These are phyloP conservation scores for Tuberolachnus salignus DNA, from an alignment of 2,888 invertebrate genomes.

Conservation along the genomic window DNA sequence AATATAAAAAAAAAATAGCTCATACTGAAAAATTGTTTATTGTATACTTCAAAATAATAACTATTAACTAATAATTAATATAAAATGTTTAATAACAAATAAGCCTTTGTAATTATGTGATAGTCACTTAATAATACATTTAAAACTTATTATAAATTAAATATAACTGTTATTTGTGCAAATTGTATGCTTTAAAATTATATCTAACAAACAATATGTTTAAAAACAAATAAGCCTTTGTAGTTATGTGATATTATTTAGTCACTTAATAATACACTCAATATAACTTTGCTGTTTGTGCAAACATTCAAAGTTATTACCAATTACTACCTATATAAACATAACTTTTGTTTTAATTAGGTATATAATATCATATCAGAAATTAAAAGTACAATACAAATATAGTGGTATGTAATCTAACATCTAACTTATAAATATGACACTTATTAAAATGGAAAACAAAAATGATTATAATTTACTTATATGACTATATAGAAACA, in stretches of 20 bases:
- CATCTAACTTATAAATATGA: neutral
- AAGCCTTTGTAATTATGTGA: too few species aligned
- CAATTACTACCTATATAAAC: neutral
- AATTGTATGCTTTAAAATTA: too few species aligned
- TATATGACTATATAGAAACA: conserved; percentile 4
- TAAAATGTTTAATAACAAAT: too few species aligned
- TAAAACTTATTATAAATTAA: conserved; percentile 8
- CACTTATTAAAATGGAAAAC: conserved; percentile 5
- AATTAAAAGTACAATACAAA: conserved; percentile 5
- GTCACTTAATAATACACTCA: neutral
- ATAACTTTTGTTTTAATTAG: neutral
- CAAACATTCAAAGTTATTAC: neutral
- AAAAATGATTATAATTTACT: conserved; percentile 14
- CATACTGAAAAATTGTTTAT: too few species aligned
- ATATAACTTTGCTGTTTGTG: conserved; percentile 28
- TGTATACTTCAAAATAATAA: too few species aligned
- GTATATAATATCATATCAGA: neutral
- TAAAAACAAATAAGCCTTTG: too few species aligned
- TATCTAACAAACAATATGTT: too few species aligned
- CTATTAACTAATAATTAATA: too few species aligned
- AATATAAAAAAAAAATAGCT: too few species aligned
- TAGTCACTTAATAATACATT: conserved; percentile 1
- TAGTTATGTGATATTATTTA: too few species aligned
- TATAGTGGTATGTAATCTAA: neutral
- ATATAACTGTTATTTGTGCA: conserved; percentile 27